phyloP scores from a whole-genome alignment of 2,113 vertebrate species.

The Oncorhynchus keta region DNA sequence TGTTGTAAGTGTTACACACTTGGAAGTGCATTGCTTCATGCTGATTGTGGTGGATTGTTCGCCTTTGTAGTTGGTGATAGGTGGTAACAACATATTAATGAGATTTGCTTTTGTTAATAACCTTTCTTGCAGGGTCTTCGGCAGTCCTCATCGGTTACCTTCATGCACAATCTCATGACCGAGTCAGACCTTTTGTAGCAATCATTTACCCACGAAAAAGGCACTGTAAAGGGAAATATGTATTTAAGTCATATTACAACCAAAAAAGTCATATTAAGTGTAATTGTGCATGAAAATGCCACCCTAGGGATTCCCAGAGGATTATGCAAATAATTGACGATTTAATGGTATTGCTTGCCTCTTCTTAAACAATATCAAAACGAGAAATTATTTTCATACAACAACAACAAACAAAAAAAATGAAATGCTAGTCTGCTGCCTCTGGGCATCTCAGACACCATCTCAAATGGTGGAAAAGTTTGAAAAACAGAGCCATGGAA shows the following conservation, averaged over 20 bases:
- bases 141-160: too few relatives aligned
- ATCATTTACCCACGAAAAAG: background rate
- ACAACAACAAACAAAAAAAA: too few relatives aligned
- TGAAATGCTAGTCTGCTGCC: constrained; percentile 65
- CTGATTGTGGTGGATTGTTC: too few relatives aligned
- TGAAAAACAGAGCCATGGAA: constrained; percentile 68
- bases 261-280: constrained; percentile 48
- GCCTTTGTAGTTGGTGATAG: too few relatives aligned
- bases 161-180: too few relatives aligned
- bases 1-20: too few relatives aligned
- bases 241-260: constrained; percentile 43
- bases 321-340: constrained; percentile 49
- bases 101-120: too few relatives aligned
- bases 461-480: constrained; percentile 61
- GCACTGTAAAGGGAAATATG: background rate
- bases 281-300: constrained; percentile 44
- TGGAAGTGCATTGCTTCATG: too few relatives aligned
- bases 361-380: constrained; percentile 50
- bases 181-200: constrained; percentile 34
- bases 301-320: constrained; percentile 38
- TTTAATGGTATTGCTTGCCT: constrained; percentile 49
- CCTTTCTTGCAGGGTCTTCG: too few relatives aligned
- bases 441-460: constrained; percentile 50
- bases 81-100: too few relatives aligned
- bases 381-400: constrained; percentile 45